Base-by-base conservation (phyloP, 2,888 invertebrate species). In the Fragum fragum region DNA sequence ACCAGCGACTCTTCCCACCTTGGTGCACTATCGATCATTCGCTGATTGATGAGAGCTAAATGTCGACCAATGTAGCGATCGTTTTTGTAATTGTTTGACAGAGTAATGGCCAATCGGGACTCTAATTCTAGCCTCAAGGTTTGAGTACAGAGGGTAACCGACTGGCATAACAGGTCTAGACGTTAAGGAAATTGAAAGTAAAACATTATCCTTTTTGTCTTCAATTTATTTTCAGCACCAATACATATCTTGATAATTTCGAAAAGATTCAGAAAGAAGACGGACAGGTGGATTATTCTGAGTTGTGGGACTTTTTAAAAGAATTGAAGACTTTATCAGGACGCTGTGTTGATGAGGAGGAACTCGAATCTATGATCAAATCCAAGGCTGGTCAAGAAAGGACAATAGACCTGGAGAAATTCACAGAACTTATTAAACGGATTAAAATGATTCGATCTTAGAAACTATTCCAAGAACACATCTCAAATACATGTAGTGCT, bases 171-270 rank as follows among this genome's bases (percentile, higher is more conserved):
- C n/a, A n/a, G n/a, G n/a, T n/a, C n/a, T n/a, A n/a, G n/a, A n/a
- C n/a, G n/a, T n/a, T n/a, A n/a, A n/a, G n/a, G n/a, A n/a, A n/a
- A n/a, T n/a, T n/a, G n/a, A n/a, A n/a, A n/a, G n/a, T n/a, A n/a
- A n/a, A n/a, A n/a, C n/a, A n/a, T n/a, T n/a, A n/a, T n/a, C n/a
- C n/a, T n/a, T n/a, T n/a, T n/a, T n/a, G n/a, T n/a, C n/a, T n/a
- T n/a, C n/a, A n/a, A n/a, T 36, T 6, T 36, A 36, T 70, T 79
- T 82, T 32, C 88, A 93, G 94, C 76, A 91, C 92, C 5, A 88
- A 89, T 14, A 90, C 89, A 53, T 92, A 93, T 77, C 88, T 93
- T n/a, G 87, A 89, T 14, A 89, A 88, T 73, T 93, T 92, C 78
- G 84, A 90, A 32, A 88, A 89, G 55, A 77, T 93, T 14, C 80